Base-by-base conservation (phyloP, 1,140 invertebrate genomes). In the Meloidogyne hapla region DNA sequence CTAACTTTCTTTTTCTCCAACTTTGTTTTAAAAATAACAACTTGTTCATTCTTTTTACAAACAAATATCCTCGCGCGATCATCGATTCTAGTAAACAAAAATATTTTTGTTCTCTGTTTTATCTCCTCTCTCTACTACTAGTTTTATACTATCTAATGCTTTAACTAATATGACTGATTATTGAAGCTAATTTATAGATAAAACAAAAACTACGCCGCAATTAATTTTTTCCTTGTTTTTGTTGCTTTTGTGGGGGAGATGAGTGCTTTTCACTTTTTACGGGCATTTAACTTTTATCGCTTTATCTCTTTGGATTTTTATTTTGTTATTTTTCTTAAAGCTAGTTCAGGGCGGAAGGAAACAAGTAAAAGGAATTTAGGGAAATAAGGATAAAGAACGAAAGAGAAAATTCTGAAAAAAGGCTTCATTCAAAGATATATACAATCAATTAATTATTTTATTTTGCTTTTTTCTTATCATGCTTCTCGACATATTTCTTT, bases 311-410 rank as follows among this genome's bases (percentile, higher is more conserved):
- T 33, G 13, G 18, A 25, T 33, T 26, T 66, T 40, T n/a, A n/a
- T n/a, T n/a, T n/a, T n/a, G n/a, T n/a, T n/a, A n/a, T n/a, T n/a
- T n/a, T 26, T 13, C 10, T 15, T 15, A 66, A 66, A 33, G 65
- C 65, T 33, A 66, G 65, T 66, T 66, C 13, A 66, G 38, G 8
- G 26, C 65, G 38, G 38, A 66, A 33, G 23, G 65, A 65, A 66
- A n/a, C n/a, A n/a, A n/a, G n/a, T 33, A 33, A 66, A 33, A 33
- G 23, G n/a, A 26, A 66, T 25, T 2, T 66, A 13, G 26, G 38
- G 5, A 18, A 28, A 66, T 33, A 33, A 33, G 26, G 26, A 66
- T 66, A 66, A 66, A 66, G 65, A 66, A 66, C 38, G 33, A 40
- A 18, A 4, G 38, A 18, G 15, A 66, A 66, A 66, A 33, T 65